A percentile compares a stretch with the other conserved stretches of the same genome.
These are phyloP conservation scores for Ruditapes philippinarum DNA, from an alignment of 1,140 invertebrate genomes.

Conservation along the genomic window DNA sequence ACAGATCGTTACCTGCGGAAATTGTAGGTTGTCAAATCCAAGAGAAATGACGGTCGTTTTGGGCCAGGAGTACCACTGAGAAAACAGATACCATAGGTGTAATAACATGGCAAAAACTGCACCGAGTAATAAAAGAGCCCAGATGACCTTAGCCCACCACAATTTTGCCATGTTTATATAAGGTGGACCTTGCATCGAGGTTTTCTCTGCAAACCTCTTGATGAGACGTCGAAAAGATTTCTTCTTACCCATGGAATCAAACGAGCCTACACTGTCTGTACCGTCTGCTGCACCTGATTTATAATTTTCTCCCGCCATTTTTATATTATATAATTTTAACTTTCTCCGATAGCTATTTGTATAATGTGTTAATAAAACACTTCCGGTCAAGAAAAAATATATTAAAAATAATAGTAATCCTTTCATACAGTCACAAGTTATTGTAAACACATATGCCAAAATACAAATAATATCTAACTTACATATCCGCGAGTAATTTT, in stretches of 20 bases:
- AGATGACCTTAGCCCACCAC: constrained; percentile 56
- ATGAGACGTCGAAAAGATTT: constrained; percentile 46
- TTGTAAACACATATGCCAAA: too few species aligned
- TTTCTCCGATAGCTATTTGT: too few species aligned
- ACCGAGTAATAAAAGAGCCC: constrained; percentile 55
- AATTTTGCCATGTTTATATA: constrained; percentile 63
- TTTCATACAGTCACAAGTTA: too few species aligned
- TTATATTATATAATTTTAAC: background rate
- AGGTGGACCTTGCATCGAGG: constrained; percentile 70
- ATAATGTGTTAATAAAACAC: too few species aligned
- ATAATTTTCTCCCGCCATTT: background rate
- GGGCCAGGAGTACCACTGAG: constrained; percentile 68
- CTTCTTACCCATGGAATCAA: constrained; percentile 39
- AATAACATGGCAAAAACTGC: constrained; percentile 58
- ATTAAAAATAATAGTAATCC: too few species aligned
- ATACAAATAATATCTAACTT: too few species aligned
- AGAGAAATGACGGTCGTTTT: constrained; percentile 56
- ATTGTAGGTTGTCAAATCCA: constrained; percentile 66
- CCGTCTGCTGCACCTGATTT: background rate
- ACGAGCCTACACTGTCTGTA: background rate
- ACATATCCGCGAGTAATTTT: too few species aligned
- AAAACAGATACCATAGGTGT: constrained; percentile 67
- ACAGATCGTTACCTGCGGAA: constrained; percentile 79
- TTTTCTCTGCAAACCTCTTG: constrained; percentile 67
- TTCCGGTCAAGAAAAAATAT: too few species aligned